Evolutionary conservation across 2,797 vertebrate species (phyloP).

Genomic region (Myripristis jacobus): DNA sequence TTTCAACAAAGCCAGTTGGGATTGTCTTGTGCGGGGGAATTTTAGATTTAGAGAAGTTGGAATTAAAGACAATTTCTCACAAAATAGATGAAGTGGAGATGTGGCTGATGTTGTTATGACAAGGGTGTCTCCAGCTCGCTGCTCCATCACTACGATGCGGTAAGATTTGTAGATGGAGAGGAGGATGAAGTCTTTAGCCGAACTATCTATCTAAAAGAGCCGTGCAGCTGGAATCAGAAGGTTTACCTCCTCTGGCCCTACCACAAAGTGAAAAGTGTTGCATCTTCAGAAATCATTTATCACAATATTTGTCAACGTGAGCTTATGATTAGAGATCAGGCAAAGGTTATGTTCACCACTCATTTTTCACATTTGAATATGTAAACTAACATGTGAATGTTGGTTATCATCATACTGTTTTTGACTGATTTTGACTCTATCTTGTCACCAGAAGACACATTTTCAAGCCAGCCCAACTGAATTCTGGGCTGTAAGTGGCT

Average conservation of each 20-base stretch:
- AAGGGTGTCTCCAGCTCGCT: constrained; percentile 15
- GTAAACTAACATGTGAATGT: too few relatives aligned
- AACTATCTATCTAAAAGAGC: constrained; percentile 21
- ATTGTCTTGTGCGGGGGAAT: constrained; percentile 15
- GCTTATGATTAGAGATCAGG: too few relatives aligned
- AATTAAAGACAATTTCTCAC: constrained; percentile 19
- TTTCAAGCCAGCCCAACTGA: too few relatives aligned
- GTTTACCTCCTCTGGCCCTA: not conserved
- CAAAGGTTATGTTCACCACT: too few relatives aligned
- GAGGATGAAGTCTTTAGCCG: constrained; percentile 4
- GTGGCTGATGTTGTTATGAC: constrained; percentile 32
- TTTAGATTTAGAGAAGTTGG: constrained; percentile 21
- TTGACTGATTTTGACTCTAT: too few relatives aligned
- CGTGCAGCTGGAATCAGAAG: constrained; percentile 7
- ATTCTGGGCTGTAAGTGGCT: too few relatives aligned
- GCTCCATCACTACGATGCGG: constrained; percentile 19
- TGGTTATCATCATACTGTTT: too few relatives aligned
- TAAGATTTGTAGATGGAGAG: constrained; percentile 29
- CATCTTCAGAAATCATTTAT: not conserved
- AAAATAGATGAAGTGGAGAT: constrained; percentile 26
- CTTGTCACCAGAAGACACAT: too few relatives aligned
- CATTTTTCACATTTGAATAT: too few relatives aligned
- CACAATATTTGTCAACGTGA: not conserved
- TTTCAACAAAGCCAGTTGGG: constrained; percentile 2
- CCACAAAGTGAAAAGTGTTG: not conserved